Conservation (phyloP, 2,888 invertebrate species). For the Dryomyza anilis region DNA sequence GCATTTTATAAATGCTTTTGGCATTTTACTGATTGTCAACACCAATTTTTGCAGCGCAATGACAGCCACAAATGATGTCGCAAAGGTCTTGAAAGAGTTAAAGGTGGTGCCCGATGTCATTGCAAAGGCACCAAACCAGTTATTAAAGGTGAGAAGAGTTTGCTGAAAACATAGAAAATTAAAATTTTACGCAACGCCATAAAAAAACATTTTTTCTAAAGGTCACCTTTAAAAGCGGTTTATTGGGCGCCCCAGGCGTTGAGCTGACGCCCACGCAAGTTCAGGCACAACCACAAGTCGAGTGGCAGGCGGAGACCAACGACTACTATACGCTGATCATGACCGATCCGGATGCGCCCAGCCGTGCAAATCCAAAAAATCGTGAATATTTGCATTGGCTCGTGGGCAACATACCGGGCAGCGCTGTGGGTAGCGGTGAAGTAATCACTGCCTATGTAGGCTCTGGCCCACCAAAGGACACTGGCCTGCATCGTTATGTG, state of each 20-base stretch:
- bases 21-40: slow-evolving; percentile 5
- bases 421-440: slow-evolving; percentile 72
- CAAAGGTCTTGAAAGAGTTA: slow-evolving; percentile 67
- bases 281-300: slow-evolving; percentile 50
- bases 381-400: slow-evolving; percentile 94
- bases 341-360: slow-evolving; percentile 90
- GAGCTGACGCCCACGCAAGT: slow-evolving; percentile 74
- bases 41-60: not conserved
- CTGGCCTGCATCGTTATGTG: slow-evolving; percentile 80
- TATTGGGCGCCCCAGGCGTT: slow-evolving; percentile 66
- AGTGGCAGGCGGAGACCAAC: slow-evolving; percentile 49
- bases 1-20: not conserved
- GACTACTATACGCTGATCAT: slow-evolving; percentile 54
- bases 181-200: slow-evolving; percentile 7
- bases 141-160: slow-evolving; percentile 33
- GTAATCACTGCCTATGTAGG: slow-evolving; percentile 80
- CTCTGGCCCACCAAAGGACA: slow-evolving; percentile 80
- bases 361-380: slow-evolving; percentile 75
- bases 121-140: slow-evolving; percentile 37
- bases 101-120: slow-evolving; percentile 40
- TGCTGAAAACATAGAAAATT: not conserved
- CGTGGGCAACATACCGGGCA: slow-evolving; percentile 87
- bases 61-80: not conserved
- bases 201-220: slow-evolving; percentile 2
- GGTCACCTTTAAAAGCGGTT: slow-evolving; percentile 48